A percentile compares a stretch with the other conserved stretches of the same genome.
phyloP scores from a whole-genome alignment of 2,113 vertebrate species.

The Megaceryle maxima region DNA sequence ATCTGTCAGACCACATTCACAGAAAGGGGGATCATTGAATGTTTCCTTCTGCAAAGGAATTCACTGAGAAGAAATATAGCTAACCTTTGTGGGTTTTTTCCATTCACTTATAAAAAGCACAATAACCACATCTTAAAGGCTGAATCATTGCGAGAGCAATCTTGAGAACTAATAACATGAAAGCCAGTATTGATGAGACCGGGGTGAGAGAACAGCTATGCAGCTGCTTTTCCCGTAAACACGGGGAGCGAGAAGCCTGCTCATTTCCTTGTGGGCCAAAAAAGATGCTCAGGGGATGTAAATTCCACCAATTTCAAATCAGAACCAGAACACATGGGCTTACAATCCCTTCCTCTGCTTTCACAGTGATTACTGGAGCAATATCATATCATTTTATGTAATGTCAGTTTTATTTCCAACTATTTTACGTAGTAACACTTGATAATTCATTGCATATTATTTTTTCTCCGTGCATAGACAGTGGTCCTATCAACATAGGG shows the following conservation, averaged over 20 bases:
- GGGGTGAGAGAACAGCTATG: neutral
- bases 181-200: neutral
- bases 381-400: neutral
- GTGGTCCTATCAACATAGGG: neutral
- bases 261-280: neutral
- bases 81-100: neutral
- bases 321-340: neutral
- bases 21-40: neutral
- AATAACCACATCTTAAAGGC: constrained; percentile 19
- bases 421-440: neutral
- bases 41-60: constrained; percentile 28
- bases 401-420: neutral
- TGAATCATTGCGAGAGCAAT: neutral
- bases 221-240: neutral
- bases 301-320: neutral
- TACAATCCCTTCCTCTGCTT: neutral
- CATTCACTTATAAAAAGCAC: neutral
- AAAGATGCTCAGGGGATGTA: neutral
- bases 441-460: neutral
- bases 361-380: neutral
- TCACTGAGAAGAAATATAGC: neutral
- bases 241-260: neutral
- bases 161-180: neutral
- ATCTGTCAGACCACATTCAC: neutral
- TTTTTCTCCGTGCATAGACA: neutral